phyloP scores from a whole-genome alignment of 2,888 invertebrate species.

The Drosophila algonquin region DNA sequence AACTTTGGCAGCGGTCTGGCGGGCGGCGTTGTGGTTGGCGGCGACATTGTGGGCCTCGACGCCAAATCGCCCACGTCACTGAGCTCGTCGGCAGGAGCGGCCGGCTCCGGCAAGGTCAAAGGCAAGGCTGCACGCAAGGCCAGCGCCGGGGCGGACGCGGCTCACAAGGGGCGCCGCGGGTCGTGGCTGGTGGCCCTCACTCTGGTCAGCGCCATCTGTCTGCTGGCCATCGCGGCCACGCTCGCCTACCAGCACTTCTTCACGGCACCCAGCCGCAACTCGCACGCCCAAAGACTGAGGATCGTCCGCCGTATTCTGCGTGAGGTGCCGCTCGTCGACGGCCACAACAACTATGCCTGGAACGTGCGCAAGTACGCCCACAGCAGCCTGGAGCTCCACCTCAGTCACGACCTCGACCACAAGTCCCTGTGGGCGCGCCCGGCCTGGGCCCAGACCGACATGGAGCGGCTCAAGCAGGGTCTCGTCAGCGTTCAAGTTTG shows the following conservation, averaged over 20 bases:
- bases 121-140: constrained; percentile 60
- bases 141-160: constrained; percentile 41
- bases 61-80: constrained; percentile 74
- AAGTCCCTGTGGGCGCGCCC: constrained; percentile 92
- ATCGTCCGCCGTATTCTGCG: constrained; percentile 83
- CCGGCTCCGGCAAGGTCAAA: constrained; percentile 54
- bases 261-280: constrained; percentile 83
- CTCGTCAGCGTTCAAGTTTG: constrained; percentile 96
- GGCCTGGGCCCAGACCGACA: constrained; percentile 96
- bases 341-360: constrained; percentile 95
- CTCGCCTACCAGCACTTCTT: constrained; percentile 83
- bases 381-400: constrained; percentile 87
- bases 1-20: constrained; percentile 74
- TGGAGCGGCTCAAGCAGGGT: constrained; percentile 92
- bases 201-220: constrained; percentile 80
- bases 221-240: constrained; percentile 81
- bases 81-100: constrained; percentile 54
- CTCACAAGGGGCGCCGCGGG: constrained; percentile 74
- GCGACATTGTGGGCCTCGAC: constrained; percentile 72
- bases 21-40: constrained; percentile 70
- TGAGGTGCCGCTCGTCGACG: constrained; percentile 85
- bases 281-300: constrained; percentile 84
- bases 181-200: constrained; percentile 82
- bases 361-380: constrained; percentile 94
- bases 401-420: constrained; percentile 81